Evolutionary conservation across 2,888 invertebrate species (phyloP).

Genomic region (Tigriopus californicus): DNA sequence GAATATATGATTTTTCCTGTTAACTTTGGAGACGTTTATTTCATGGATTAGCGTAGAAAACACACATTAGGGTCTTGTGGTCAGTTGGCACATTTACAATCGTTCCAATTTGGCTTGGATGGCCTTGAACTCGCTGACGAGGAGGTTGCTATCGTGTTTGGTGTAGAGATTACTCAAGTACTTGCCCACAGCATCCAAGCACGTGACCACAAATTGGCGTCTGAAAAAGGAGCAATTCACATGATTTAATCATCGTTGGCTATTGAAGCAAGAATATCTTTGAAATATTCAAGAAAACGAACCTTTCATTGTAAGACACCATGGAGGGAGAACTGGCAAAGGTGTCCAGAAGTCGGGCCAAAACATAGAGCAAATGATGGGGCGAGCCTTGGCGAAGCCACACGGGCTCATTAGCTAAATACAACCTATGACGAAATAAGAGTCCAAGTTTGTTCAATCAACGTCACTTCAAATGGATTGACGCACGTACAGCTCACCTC

Average conservation of each 20-base stretch:
- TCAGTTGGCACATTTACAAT: neutral
- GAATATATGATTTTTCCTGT: no score
- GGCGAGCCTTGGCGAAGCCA: slow-evolving; percentile 72
- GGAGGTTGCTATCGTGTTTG: slow-evolving; percentile 43
- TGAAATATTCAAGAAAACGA: slow-evolving; percentile 14
- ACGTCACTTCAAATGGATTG: neutral
- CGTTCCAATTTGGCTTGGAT: slow-evolving; percentile 35
- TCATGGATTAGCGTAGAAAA: no score
- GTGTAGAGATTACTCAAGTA: slow-evolving; percentile 56
- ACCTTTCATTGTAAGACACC: slow-evolving; percentile 34
- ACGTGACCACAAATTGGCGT: slow-evolving; percentile 44
- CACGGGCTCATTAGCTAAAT: slow-evolving; percentile 59
- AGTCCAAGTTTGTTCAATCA: no score
- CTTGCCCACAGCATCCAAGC: slow-evolving; percentile 51
- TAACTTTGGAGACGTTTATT: no score
- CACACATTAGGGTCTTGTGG: no score
- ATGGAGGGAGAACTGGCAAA: slow-evolving; percentile 43
- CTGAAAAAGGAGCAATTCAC: slow-evolving; percentile 30
- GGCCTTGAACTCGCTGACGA: slow-evolving; percentile 37
- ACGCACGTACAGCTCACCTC: no score
- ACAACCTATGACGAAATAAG: slow-evolving; percentile 28
- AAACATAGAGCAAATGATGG: slow-evolving; percentile 59
- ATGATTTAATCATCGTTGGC: no score
- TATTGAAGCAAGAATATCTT: neutral
- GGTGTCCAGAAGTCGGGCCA: slow-evolving; percentile 47